A percentile compares a stretch with the other conserved stretches of the same genome.
Conservation (phyloP, 2,888 invertebrate species). For the Orchestes rusci region DNA sequence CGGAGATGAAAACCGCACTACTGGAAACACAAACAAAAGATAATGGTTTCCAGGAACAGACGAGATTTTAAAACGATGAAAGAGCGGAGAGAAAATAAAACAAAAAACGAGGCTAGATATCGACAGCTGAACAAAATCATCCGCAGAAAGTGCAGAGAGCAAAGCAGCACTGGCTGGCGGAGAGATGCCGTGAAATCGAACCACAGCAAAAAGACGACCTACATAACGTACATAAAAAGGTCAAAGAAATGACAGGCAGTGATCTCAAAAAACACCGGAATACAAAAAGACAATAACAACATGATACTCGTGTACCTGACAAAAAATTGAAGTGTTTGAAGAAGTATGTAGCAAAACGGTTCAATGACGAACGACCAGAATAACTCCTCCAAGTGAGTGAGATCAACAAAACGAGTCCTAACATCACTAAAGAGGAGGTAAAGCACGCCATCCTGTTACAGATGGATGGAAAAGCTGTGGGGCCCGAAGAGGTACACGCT, state of each 20-base stretch:
- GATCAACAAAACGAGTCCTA: conserved; percentile 1
- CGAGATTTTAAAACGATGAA: neutral
- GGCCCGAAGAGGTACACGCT: neutral
- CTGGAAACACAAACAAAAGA: conserved; percentile 2
- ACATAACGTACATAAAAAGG: neutral
- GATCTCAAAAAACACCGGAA: neutral
- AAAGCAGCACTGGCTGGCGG: neutral
- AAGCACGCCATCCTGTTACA: neutral
- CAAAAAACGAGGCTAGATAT: neutral
- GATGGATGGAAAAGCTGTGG: conserved; percentile 2
- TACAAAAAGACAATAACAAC: conserved; percentile 1
- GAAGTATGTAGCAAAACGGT: neutral
- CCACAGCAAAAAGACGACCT: conserved; percentile 1
- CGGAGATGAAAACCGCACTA: conserved; percentile 1
- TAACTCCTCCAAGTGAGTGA: conserved; percentile 1
- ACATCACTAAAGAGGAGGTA: conserved; percentile 1
- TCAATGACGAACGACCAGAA: conserved; percentile 1
- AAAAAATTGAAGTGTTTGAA: conserved; percentile 1
- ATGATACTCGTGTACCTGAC: neutral
- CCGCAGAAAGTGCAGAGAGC: no score
- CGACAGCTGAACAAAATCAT: neutral
- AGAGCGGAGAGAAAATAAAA: conserved; percentile 1
- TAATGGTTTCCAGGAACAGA: neutral
- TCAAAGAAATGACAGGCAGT: neutral
- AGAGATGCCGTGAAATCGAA: conserved; percentile 4